Conservation (phyloP, 1,140 invertebrate genomes). For the Monomorium pharaonis region DNA sequence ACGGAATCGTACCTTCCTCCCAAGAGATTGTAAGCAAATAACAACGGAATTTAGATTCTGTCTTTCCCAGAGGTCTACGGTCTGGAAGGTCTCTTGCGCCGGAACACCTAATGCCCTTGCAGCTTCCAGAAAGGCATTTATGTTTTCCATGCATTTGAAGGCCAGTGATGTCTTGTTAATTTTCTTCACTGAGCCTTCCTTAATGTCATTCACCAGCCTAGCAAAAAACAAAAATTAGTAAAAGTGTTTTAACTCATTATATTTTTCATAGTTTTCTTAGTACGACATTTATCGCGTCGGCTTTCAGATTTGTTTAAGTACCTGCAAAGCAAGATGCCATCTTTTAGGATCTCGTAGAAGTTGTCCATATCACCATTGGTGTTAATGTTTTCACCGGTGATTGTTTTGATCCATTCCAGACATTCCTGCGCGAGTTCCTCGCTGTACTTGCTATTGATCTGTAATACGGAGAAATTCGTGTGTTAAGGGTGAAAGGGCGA, state of each 20-base stretch:
- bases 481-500: not conserved
- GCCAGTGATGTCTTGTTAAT: conserved; percentile 95
- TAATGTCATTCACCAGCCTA: conserved; percentile 90
- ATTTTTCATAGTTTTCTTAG: not conserved
- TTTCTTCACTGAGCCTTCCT: conserved; percentile 93
- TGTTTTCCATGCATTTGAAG: conserved; percentile 99
- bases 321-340: conserved; percentile 95
- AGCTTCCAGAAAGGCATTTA: conserved; percentile 96
- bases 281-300: not conserved
- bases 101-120: conserved; percentile 96
- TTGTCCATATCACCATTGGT: conserved; percentile 95
- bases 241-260: not conserved
- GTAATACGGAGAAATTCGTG: conserved; percentile 80
- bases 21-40: conserved; percentile 96
- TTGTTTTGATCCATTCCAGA: conserved; percentile 95
- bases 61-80: conserved; percentile 97
- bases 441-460: conserved; percentile 98
- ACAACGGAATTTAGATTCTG: conserved; percentile 98
- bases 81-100: conserved; percentile 98
- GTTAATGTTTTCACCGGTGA: conserved; percentile 92
- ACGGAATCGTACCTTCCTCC: conserved; percentile 91
- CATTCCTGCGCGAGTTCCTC: conserved; percentile 95
- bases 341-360: conserved; percentile 95
- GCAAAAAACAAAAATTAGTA: not conserved
- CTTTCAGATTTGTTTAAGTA: conserved; percentile 79